Base-by-base conservation (phyloP, 2,797 vertebrate genomes). In the Trachurus trachurus region DNA sequence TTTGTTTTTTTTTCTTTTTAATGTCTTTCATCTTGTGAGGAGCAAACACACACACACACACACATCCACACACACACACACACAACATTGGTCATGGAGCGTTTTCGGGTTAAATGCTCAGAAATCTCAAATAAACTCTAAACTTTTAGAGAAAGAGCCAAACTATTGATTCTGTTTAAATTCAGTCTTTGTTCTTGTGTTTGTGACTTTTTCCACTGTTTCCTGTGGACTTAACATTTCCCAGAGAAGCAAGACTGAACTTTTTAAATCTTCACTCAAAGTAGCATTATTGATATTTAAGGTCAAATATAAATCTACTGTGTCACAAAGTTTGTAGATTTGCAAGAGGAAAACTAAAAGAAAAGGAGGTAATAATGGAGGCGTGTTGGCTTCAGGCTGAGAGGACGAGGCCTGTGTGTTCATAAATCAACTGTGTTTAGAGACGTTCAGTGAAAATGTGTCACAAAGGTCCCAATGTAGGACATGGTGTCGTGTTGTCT, bases 21-120 rank as follows among this genome's bases (percentile, higher is more conserved):
- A 13, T 61, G 45, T 34, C 70, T 79, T 87, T 80, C 15, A 74
- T 78, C 68, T 58, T 74, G 7, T 56, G 29, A 59, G 29, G 54
- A 53, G 39, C 34, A 79, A 47, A 63, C 21, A 26, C 44, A 0
- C 6, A 47, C 54, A 63, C 31, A 26, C 26, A 26, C 26, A 26
- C 26, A 26, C 26, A 26, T 3, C 26, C 26, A 26, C 26, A 34
- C 31, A 34, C 31, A 34, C 31, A 34, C 31, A 34, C 31, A 34
- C 31, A 34, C 31, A 40, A 12, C 26, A 26, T 26, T 26, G 26
- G 26, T 26, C 31, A 15, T 3, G 21, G 59, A 53, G 6, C 40
- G 37, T 9, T 59, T 44, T 37, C 15, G 57, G 8, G 50, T 47
- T 49, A 37, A 73, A 54, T 45, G 37, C 4, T 61, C 42, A 44